Evolutionary conservation across 2,888 invertebrate species (phyloP).

Genomic region (Melinopterus prodromus): DNA sequence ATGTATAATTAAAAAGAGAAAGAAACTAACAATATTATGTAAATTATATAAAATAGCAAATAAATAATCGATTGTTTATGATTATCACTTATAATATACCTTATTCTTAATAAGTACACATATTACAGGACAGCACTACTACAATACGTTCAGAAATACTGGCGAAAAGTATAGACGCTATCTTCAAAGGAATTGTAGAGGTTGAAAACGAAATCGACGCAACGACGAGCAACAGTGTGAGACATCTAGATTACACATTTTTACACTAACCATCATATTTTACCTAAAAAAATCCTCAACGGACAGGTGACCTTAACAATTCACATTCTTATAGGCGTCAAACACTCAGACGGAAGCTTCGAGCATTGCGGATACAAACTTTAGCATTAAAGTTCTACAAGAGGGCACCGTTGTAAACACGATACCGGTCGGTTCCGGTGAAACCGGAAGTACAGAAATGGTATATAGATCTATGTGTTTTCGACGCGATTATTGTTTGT

Average conservation of each 20-base stretch:
- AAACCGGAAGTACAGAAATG: not conserved
- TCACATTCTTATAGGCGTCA: slow-evolving; percentile 30
- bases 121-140: not conserved
- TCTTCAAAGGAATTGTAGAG: slow-evolving; percentile 26
- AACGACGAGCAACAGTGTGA: slow-evolving; percentile 25
- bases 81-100: not conserved
- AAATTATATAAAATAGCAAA: not conserved
- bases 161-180: not conserved
- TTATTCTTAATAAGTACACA: not conserved
- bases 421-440: slow-evolving; percentile 22
- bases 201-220: slow-evolving; percentile 21
- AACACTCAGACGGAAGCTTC: slow-evolving; percentile 12
- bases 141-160: not conserved
- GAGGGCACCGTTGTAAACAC: slow-evolving; percentile 33
- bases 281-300: not conserved
- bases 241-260: not conserved
- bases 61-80: not conserved
- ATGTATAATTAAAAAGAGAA: not conserved
- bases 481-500: not conserved
- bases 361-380: slow-evolving; percentile 5
- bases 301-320: not conserved
- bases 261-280: not conserved
- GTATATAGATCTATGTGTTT: slow-evolving; percentile 5
- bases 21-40: not conserved
- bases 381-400: slow-evolving; percentile 35